Evolutionary conservation across 1,140 invertebrate genomes (phyloP), one percentile per base, ranked within the genome.

Genomic region (Heliconius hermathena): DNA sequence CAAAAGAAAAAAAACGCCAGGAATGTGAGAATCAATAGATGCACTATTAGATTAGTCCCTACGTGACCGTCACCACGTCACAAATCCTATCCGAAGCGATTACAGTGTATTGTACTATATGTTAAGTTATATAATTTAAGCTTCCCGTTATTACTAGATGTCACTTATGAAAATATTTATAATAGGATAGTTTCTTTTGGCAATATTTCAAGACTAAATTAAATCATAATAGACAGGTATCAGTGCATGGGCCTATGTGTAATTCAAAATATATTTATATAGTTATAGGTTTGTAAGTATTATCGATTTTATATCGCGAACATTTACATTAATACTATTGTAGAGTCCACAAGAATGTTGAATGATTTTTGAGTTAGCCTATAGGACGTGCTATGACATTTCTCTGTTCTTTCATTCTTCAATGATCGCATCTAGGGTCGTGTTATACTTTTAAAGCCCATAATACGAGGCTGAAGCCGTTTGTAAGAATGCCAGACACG

Each of bases 401-500:
- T 29, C 60, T 66, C 22, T 36, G 33, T 29, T 38, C 33, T 36
- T 33, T 38, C 18, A 72, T 72, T 26, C 29, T 72, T 36, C 29
- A 72, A 20, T 38, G 18, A 38, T 71, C 29, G 71, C 20, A n/a
- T 38, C 71, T 71, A 20, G 71, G 71, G 33, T n/a, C n/a, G 71
- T 72, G 36, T 71, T 72, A 38, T 38, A 72, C 33, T 75, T 38
- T 33, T 26, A 52, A 29, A 77, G 46, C n/a, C 22, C 60, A 71
- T 77, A 74, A 73, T 60, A 33, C 54, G 82, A 81, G 74, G 49
- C 80, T 18, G 80, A 66, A 83, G 78, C 80, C 81, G 82, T 83
- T 82, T 81, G 79, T 82, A 76, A 77, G 82, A 85, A 80, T 73
- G 71, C 84, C 78, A 83, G 78, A 87, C 89, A 84, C 83, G 90